Base-by-base conservation (phyloP, 2,888 invertebrate species). In the Palloptera scutellata region DNA sequence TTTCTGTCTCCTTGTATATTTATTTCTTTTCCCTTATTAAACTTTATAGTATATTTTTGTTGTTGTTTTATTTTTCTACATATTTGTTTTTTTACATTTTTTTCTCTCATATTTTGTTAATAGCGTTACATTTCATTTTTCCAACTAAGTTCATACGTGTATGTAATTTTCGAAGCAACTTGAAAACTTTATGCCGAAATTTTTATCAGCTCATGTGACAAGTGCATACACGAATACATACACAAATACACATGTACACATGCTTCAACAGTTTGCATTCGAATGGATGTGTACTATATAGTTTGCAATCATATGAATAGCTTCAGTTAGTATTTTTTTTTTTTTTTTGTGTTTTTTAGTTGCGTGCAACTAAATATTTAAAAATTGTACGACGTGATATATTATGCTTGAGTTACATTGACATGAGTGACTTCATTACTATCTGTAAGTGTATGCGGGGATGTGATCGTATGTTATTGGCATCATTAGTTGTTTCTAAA, bases 121-220 rank as follows among this genome's bases (percentile, higher is more conserved):
- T 30, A 30, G 30, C 30, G 30, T 6, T 30, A 30, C 30, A 30
- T 30, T 30, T 4, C 30, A 30, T 30, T 2, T 30, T 30, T 30
- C 30, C 2, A 4, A 30, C 30, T 30, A n/a, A n/a, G n/a, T n/a
- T 30, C 30, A 30, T 4, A 30, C 30, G 30, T 30, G 30, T 30
- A 30, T 30, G 30, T 6, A 30, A 30, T 30, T 30, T 30, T 30
- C 6, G 30, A 30, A 30, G 30, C 30, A 30, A 30, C 30, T 30
- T 30, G 30, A 30, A n/a, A 30, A 30, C 30, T 30, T 30, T 30
- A 30, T 30, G 30, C 6, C 58, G 41, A 58, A 61, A 59, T 52
- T 66, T 69, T 67, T 70, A 72, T 70, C 70, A 68, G 70, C 65
- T 72, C 52, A 63, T 68, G 54, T 71, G 71, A 68, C 71, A 72